phyloP scores from a whole-genome alignment of 2,797 vertebrate genomes.

The Cuniculus paca region DNA sequence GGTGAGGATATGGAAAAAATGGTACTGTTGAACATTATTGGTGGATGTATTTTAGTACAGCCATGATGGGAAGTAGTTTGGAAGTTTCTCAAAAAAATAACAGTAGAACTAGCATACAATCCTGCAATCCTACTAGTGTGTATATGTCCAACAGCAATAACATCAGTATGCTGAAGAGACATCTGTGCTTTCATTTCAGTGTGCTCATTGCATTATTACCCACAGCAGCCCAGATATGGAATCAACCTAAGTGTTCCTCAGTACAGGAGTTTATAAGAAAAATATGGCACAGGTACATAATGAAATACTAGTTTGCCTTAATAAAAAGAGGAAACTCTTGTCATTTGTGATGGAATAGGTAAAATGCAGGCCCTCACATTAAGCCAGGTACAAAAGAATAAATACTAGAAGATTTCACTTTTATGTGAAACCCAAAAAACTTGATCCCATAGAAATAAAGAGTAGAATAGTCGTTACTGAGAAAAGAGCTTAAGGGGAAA shows the following conservation, averaged over 20 bases:
- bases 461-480: not conserved
- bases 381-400: not conserved
- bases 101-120: not conserved
- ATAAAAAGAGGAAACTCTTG: not conserved
- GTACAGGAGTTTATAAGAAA: not conserved
- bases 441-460: not conserved
- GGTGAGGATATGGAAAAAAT: not conserved
- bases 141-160: not conserved
- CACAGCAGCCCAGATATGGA: not conserved
- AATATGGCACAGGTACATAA: not conserved
- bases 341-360: not conserved
- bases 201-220: not conserved
- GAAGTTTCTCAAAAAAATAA: not conserved
- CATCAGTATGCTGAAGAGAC: not conserved
- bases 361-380: not conserved
- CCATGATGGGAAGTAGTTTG: not conserved
- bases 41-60: not conserved
- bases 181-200: no score
- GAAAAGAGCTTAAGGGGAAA: accelerated
- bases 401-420: not conserved
- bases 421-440: not conserved
- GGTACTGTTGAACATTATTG: not conserved
- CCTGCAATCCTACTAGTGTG: not conserved
- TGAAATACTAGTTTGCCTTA: not conserved
- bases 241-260: not conserved